These are phyloP conservation scores for Ptycholaimellus sp. DNA, from an alignment of 2,888 invertebrate genomes.

Conservation along the genomic window DNA sequence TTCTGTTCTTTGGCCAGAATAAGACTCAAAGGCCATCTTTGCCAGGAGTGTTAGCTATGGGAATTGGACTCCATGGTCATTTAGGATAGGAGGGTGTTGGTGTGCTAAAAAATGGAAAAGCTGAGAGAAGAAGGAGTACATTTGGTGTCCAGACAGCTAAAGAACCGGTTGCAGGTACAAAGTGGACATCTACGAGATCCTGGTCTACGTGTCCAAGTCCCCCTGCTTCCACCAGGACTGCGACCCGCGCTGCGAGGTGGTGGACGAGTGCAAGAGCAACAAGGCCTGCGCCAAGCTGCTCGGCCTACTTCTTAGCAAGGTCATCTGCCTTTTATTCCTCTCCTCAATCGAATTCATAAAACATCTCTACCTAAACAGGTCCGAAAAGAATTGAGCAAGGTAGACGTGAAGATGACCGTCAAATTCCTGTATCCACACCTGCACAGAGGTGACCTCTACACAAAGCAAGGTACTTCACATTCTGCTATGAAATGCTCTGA, in stretches of 20 bases:
- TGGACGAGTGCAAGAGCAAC: constrained; percentile 23
- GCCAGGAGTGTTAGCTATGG: no score
- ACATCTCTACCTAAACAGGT: constrained; percentile 9
- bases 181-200: constrained; percentile 23
- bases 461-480: no score
- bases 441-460: constrained; percentile 24
- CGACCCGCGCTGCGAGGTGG: constrained; percentile 25
- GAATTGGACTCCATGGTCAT: no score
- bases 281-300: constrained; percentile 23
- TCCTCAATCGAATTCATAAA: not conserved
- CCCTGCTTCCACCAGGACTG: constrained; percentile 26
- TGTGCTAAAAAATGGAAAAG: no score
- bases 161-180: constrained; percentile 4
- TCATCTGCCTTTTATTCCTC: no score
- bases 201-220: constrained; percentile 24
- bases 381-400: constrained; percentile 23
- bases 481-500: no score
- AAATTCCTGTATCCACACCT: constrained; percentile 25
- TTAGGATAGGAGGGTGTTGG: no score
- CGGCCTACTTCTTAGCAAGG: constrained; percentile 20
- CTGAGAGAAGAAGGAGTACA: no score
- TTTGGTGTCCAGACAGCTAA: not conserved
- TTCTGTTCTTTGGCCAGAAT: no score
- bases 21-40: no score
- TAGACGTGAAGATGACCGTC: constrained; percentile 25